Percentiles rank a stretch among this genome's conserved stretches.
phyloP scores from a whole-genome alignment of 2,113 vertebrate species.

The Albula glossodonta region DNA sequence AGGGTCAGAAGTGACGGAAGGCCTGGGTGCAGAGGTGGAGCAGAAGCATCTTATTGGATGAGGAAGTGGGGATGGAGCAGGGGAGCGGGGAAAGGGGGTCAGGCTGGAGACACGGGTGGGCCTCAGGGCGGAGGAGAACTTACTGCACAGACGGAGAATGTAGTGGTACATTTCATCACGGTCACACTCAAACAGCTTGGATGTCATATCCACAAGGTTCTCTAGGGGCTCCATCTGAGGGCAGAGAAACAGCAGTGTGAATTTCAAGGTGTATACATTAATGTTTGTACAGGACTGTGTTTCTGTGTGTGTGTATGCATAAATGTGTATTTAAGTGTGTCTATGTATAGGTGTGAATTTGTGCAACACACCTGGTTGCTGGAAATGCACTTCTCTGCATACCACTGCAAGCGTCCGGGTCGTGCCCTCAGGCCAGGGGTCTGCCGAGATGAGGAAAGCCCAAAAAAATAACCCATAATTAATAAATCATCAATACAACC shows the following conservation, averaged over 20 bases:
- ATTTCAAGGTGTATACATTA: background rate
- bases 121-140: constrained; percentile 53
- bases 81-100: background rate
- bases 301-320: background rate
- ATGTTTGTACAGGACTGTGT: background rate
- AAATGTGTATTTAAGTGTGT: background rate
- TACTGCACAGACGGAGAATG: constrained; percentile 80
- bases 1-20: too few species aligned
- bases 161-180: constrained; percentile 89
- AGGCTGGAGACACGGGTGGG: background rate
- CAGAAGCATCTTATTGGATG: background rate
- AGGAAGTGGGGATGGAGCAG: background rate
- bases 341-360: background rate
- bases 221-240: constrained; percentile 83
- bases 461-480: background rate
- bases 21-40: background rate
- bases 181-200: constrained; percentile 90
- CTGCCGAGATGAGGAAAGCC: constrained; percentile 60
- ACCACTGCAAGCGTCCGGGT: constrained; percentile 81
- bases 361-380: constrained; percentile 72
- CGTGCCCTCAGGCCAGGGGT: constrained; percentile 88
- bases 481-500: background rate
- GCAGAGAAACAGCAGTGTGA: constrained; percentile 15
- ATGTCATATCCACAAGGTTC: constrained; percentile 82
- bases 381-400: constrained; percentile 78